These are phyloP conservation scores for Teinopalpus imperialis DNA, from an alignment of 2,888 invertebrate genomes.

Conservation along the genomic window DNA sequence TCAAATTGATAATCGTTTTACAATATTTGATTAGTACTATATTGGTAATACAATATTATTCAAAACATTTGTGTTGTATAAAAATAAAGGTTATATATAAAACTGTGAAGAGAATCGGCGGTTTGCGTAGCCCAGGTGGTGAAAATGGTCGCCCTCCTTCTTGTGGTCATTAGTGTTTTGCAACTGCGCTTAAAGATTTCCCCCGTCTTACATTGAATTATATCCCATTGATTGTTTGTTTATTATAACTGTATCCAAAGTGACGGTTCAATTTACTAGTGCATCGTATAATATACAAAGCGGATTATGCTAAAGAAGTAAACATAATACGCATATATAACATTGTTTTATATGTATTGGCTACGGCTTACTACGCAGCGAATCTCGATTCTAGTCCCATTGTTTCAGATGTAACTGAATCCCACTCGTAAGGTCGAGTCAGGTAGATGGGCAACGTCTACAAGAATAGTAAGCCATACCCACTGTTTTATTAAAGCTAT, in stretches of 20 bases:
- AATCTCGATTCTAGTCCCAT: constrained; percentile 46
- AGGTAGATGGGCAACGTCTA: constrained; percentile 42
- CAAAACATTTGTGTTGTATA: too few species aligned
- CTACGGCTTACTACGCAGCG: constrained; percentile 33
- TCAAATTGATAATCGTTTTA: too few species aligned
- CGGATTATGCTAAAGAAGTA: too few species aligned
- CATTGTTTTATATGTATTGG: not conserved
- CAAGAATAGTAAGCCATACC: constrained; percentile 30
- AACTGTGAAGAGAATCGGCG: constrained; percentile 4
- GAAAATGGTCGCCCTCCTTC: constrained; percentile 64
- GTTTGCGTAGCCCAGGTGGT: constrained; percentile 55
- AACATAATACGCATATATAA: too few species aligned
- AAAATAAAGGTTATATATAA: too few species aligned
- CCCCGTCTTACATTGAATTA: constrained; percentile 22
- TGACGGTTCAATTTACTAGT: too few species aligned
- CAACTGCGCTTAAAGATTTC: constrained; percentile 49
- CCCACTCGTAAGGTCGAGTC: constrained; percentile 47
- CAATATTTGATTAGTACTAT: too few species aligned
- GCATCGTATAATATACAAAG: too few species aligned
- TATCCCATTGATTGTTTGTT: constrained; percentile 4
- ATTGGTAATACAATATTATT: too few species aligned
- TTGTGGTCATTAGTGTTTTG: constrained; percentile 54
- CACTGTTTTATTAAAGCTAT: constrained; percentile 20
- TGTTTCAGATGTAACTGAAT: constrained; percentile 56
- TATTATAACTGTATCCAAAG: too few species aligned